Evolutionary conservation across 37 sponge, comb jelly and placozoan species (phyloP).

Genomic region (Geodia barretti): DNA sequence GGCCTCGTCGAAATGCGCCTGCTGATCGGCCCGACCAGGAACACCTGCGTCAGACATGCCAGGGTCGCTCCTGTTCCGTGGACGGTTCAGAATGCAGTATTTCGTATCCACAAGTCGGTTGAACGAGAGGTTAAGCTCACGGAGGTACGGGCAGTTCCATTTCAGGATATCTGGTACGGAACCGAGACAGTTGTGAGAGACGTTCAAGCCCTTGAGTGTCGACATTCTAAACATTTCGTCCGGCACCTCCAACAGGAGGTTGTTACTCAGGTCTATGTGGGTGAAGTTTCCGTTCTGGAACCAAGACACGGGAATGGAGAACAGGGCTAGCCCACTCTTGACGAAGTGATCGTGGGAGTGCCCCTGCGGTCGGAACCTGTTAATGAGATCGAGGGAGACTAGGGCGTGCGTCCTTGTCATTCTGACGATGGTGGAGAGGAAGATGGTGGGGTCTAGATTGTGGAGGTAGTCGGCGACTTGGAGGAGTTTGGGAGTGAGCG

Average conservation of each 20-base stretch:
- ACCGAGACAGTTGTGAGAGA: slow-evolving; percentile 55
- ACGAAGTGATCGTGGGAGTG: slow-evolving; percentile 21
- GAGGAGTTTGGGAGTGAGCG: background rate
- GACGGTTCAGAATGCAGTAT: slow-evolving; percentile 14
- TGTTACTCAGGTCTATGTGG: slow-evolving; percentile 45
- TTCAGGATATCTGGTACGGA: slow-evolving; percentile 43
- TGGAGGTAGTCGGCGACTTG: slow-evolving; percentile 20
- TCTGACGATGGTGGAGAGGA: slow-evolving; percentile 22
- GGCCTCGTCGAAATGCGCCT: background rate
- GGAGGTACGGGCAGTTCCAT: slow-evolving; percentile 68
- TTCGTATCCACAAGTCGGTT: slow-evolving; percentile 40
- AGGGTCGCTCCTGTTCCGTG: background rate
- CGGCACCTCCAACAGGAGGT: slow-evolving; percentile 34
- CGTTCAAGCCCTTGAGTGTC: slow-evolving; percentile 19
- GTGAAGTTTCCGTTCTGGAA: slow-evolving; percentile 28
- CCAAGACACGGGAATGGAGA: slow-evolving; percentile 19
- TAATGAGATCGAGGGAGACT: slow-evolving; percentile 28
- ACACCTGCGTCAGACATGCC: background rate
- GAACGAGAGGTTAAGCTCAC: slow-evolving; percentile 38
- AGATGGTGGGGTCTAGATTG: slow-evolving; percentile 23
- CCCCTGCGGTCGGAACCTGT: slow-evolving; percentile 11
- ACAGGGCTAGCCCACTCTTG: slow-evolving; percentile 16
- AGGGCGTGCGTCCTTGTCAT: slow-evolving; percentile 16
- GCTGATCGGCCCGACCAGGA: slow-evolving; percentile 16
- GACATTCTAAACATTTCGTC: slow-evolving; percentile 41